Base-by-base conservation (phyloP, 2,113 vertebrate genomes). In the Poicephalus meyeri region DNA sequence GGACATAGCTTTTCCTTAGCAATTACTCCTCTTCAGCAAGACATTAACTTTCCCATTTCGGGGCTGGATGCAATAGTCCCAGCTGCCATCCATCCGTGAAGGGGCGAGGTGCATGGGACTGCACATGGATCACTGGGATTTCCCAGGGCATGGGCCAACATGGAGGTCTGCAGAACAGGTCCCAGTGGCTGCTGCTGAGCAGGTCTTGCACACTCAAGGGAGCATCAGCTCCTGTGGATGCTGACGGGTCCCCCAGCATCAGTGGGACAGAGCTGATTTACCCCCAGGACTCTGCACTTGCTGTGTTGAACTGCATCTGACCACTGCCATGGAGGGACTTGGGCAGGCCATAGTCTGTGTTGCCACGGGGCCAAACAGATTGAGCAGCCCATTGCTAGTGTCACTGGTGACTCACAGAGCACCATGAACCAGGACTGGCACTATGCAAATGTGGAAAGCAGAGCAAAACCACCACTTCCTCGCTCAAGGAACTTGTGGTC, bases 401-500 rank as follows among this genome's bases (percentile, higher is more conserved):
- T 60, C 49, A 26, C 33, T 7, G 39, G 58, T 46, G 83, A 33
- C 35, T 92, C 0, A 0, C 31, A 11, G 17, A 18, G 7, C 19
- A n/a, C 35, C 1, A 3, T 19, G 9, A 49, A 28, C 64, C 37
- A 60, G 35, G 26, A 24, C 44, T 60, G 66, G 44, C 49, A 10
- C 37, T 55, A 29, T 33, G 20, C 37, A 50, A 25, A 53, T 0
- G 1, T 39, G 46, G 42, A 52, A 41, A 88, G 20, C 29, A 10
- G 28, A 58, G 55, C 69, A 55, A 42, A 88, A n/a, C 6, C 0
- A 0, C 44, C 0, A 0, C 66, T 46, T 85, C 31, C 58, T 73
- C 0, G 0, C 74, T 50, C 24, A 20, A 49, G 50, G 39, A 70
- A 33, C 13, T 35, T 68, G 52, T 46, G 44, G 9, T 79, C 31